Percentiles rank a stretch among this genome's conserved stretches.
These are phyloP conservation scores for Helleia helle DNA, from an alignment of 2,888 invertebrate genomes.

Conservation along the genomic window DNA sequence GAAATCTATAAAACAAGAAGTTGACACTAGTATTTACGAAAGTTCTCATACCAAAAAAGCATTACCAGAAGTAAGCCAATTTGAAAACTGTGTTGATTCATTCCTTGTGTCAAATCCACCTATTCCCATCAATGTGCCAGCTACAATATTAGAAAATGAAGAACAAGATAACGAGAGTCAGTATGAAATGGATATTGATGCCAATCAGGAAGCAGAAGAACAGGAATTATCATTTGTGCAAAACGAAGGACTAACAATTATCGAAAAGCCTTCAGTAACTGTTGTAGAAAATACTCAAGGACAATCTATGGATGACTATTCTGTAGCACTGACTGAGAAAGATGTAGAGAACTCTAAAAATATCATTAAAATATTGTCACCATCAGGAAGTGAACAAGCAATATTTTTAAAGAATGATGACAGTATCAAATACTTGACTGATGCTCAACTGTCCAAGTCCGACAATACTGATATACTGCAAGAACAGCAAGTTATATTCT, in stretches of 20 bases:
- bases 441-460: conserved; percentile 36
- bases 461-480: conserved; percentile 39
- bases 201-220: conserved; percentile 31
- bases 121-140: conserved; percentile 54
- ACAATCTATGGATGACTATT: conserved; percentile 14
- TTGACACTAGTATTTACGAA: conserved; percentile 4
- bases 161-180: conserved; percentile 43
- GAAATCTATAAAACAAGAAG: neutral
- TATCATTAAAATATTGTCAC: conserved; percentile 51
- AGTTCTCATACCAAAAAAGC: neutral
- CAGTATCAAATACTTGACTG: conserved; percentile 46
- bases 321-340: conserved; percentile 18
- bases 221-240: conserved; percentile 21
- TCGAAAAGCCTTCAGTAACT: neutral
- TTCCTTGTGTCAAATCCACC: conserved; percentile 48
- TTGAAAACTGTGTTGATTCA: conserved; percentile 49
- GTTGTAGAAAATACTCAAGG: conserved; percentile 23
- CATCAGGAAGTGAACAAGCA: conserved; percentile 41
- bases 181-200: conserved; percentile 38
- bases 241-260: conserved; percentile 1
- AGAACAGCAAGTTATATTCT: conserved; percentile 56
- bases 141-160: conserved; percentile 60
- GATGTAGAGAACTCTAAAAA: conserved; percentile 34
- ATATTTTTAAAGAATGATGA: conserved; percentile 47
- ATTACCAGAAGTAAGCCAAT: conserved; percentile 17